A percentile compares a stretch with the other conserved stretches of the same genome.
phyloP scores from a whole-genome alignment of 1,140 invertebrate species.

The Sycophaga agraensis region DNA sequence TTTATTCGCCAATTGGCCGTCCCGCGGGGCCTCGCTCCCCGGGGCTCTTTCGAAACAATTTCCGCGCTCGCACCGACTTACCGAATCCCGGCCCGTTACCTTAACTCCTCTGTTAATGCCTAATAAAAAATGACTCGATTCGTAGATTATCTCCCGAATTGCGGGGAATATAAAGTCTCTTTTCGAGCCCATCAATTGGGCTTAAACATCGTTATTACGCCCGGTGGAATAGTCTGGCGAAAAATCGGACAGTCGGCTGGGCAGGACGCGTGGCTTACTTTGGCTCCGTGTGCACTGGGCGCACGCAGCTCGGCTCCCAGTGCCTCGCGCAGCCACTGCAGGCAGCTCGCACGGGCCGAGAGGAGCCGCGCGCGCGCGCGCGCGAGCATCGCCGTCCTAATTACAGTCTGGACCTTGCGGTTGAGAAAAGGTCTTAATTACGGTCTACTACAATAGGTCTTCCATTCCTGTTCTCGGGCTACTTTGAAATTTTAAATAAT shows the following conservation, averaged over 20 bases:
- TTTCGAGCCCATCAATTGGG: too few species aligned
- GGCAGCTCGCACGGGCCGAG: too few species aligned
- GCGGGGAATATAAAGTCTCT: too few species aligned
- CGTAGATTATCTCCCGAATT: too few species aligned
- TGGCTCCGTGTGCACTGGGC: neutral
- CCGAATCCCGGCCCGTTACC: too few species aligned
- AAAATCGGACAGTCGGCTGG: constrained; percentile 4
- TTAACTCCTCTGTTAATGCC: too few species aligned
- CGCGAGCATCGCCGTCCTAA: constrained; percentile 23
- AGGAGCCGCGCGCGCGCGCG: constrained; percentile 32
- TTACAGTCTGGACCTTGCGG: constrained; percentile 21
- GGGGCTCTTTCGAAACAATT: too few species aligned
- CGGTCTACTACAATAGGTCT: constrained; percentile 15
- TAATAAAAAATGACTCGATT: too few species aligned
- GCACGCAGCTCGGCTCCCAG: neutral
- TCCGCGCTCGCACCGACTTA: too few species aligned
- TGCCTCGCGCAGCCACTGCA: too few species aligned
- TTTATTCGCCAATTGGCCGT: too few species aligned
- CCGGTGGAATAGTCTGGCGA: neutral
- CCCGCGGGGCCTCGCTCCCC: too few species aligned
- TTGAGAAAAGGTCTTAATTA: constrained; percentile 41
- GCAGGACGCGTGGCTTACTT: constrained; percentile 23
- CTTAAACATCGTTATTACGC: neutral
- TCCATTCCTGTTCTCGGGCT: constrained; percentile 3
- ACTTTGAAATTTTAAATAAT: constrained; percentile 21